phyloP scores from a whole-genome alignment of 2,888 invertebrate genomes.

The Hesperia comma region DNA sequence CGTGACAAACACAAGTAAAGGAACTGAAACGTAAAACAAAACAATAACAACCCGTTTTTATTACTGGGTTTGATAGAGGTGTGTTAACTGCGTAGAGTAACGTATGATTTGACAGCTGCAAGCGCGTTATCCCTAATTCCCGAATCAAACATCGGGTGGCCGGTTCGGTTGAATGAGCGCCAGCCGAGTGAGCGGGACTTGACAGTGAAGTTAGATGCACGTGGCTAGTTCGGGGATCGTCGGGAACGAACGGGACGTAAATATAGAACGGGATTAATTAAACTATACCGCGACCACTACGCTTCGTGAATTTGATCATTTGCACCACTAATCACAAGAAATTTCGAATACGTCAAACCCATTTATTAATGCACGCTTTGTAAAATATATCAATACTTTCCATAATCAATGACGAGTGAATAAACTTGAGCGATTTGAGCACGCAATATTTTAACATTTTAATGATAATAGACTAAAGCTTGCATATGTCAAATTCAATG shows the following conservation, averaged over 20 bases:
- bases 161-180: slow-evolving; percentile 72
- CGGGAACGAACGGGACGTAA: slow-evolving; percentile 73
- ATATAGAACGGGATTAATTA: slow-evolving; percentile 77
- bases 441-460: slow-evolving; percentile 1
- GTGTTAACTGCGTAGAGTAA: slow-evolving; percentile 55
- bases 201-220: slow-evolving; percentile 66
- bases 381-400: slow-evolving; percentile 51
- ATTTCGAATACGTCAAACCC: slow-evolving; percentile 16
- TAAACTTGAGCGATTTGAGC: slow-evolving; percentile 44
- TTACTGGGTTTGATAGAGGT: slow-evolving; percentile 43
- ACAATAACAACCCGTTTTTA: slow-evolving; percentile 50
- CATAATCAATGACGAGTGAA: slow-evolving; percentile 52
- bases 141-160: slow-evolving; percentile 71
- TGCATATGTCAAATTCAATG: slow-evolving; percentile 60
- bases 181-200: slow-evolving; percentile 56
- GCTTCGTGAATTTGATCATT: slow-evolving; percentile 53
- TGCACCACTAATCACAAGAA: slow-evolving; percentile 18
- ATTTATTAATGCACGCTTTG: slow-evolving; percentile 24
- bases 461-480: slow-evolving; percentile 2
- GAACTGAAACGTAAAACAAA: slow-evolving; percentile 72
- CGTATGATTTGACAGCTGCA: slow-evolving; percentile 82
- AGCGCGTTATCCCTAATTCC: slow-evolving; percentile 77
- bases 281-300: slow-evolving; percentile 63
- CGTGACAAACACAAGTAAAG: slow-evolving; percentile 83
- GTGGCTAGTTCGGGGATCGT: slow-evolving; percentile 56